Evolutionary conservation across 30 jellyfish, hydroid and myxozoan species (phyloP).

Genomic region (Haliclystus octoradiatus): DNA sequence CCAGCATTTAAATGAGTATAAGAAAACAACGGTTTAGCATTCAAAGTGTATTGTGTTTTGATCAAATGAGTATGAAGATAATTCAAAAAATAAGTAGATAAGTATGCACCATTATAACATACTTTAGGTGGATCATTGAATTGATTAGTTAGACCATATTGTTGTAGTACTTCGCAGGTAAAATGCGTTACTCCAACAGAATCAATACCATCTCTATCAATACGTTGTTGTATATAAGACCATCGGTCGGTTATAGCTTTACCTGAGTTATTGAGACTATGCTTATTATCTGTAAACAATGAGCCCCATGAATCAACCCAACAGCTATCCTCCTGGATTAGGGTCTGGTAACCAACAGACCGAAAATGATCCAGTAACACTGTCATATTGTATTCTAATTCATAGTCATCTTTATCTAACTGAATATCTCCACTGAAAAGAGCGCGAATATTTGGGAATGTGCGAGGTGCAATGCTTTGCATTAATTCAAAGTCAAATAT

Average conservation of each 20-base stretch:
- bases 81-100: constrained; percentile 64
- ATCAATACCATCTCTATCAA: constrained; percentile 51
- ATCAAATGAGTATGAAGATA: constrained; percentile 32
- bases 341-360: constrained; percentile 74
- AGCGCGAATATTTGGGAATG: constrained; percentile 95
- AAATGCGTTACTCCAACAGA: constrained; percentile 83
- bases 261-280: constrained; percentile 40
- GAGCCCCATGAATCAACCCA: constrained; percentile 99
- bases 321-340: constrained; percentile 95
- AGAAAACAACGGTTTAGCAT: constrained; percentile 27
- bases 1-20: constrained; percentile 92
- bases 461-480: constrained; percentile 95
- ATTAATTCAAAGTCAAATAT: constrained; percentile 75
- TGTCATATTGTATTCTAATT: constrained; percentile 45
- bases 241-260: constrained; percentile 55
- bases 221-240: constrained; percentile 38
- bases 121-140: constrained; percentile 94
- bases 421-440: constrained; percentile 90
- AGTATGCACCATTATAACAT: constrained; percentile 73
- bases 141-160: constrained; percentile 86
- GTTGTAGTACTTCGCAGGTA: constrained; percentile 74
- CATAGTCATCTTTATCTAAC: constrained; percentile 74
- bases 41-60: neutral
- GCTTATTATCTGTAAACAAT: constrained; percentile 72
- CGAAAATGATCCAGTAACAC: constrained; percentile 41